Evolutionary conservation across 1,140 invertebrate genomes (phyloP).

Genomic region (Augochlora pura): DNA sequence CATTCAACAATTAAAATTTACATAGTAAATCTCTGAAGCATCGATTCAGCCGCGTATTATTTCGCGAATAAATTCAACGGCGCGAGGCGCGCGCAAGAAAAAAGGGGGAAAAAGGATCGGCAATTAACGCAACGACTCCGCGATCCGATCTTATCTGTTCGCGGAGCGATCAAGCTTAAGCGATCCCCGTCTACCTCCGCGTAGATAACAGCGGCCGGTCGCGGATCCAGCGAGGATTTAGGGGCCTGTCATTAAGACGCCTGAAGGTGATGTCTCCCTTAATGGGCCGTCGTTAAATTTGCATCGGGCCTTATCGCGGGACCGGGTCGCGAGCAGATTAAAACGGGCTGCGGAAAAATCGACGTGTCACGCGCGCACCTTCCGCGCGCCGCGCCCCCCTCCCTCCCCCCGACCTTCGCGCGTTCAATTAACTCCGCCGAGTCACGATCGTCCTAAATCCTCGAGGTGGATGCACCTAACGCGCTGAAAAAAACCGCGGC

Average conservation of each 20-base stretch:
- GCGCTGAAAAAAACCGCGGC: neutral
- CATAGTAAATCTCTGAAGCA: no score
- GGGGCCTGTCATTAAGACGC: slow-evolving; percentile 47
- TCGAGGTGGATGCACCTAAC: no score
- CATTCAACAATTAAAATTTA: no score
- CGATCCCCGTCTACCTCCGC: slow-evolving; percentile 26
- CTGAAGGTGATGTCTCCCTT: slow-evolving; percentile 47
- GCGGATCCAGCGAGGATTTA: slow-evolving; percentile 34
- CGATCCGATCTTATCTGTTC: slow-evolving; percentile 28
- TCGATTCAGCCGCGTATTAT: neutral
- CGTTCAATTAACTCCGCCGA: slow-evolving; percentile 18
- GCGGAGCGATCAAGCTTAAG: slow-evolving; percentile 25
- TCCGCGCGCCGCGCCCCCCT: no score
- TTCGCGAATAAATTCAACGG: neutral
- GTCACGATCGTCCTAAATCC: neutral
- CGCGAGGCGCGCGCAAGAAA: neutral
- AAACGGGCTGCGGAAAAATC: slow-evolving; percentile 30
- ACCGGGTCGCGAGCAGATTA: slow-evolving; percentile 10
- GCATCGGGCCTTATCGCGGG: slow-evolving; percentile 39
- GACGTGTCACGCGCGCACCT: neutral
- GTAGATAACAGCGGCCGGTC: slow-evolving; percentile 20
- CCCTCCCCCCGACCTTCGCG: slow-evolving; percentile 7
- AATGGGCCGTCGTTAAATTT: slow-evolving; percentile 45
- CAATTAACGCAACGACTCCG: slow-evolving; percentile 33
- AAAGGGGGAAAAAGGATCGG: neutral